Conservation (phyloP, 1,140 invertebrate genomes). For the Saccostrea echinata region DNA sequence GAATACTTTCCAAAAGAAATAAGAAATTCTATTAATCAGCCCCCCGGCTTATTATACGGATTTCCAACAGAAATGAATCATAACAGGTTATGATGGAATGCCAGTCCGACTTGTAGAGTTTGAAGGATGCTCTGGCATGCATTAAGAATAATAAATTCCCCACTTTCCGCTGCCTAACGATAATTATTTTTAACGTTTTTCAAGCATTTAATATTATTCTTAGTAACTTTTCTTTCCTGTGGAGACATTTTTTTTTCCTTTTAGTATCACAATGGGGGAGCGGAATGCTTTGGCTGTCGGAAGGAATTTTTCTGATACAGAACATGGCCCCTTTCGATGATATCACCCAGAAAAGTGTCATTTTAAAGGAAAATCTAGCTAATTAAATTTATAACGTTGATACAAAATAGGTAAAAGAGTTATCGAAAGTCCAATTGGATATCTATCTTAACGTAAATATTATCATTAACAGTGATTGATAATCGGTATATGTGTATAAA, state of each 20-base stretch:
- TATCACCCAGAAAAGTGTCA: background rate
- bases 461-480: no score
- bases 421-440: no score
- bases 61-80: background rate
- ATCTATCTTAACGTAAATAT: no score
- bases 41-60: background rate
- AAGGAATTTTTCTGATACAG: background rate
- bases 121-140: background rate
- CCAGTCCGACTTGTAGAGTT: background rate
- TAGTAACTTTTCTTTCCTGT: constrained; percentile 23
- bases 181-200: constrained; percentile 28
- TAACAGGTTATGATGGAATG: background rate
- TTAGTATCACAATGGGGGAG: background rate
- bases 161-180: background rate
- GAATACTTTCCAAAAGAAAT: background rate
- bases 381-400: no score
- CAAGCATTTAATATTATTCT: constrained; percentile 23
- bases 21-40: background rate
- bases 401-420: no score
- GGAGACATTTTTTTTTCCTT: background rate
- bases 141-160: constrained; percentile 27
- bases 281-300: background rate
- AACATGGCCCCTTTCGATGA: background rate
- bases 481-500: no score
- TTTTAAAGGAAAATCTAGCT: background rate